These are phyloP conservation scores for Halisarca cf. caerulea DNA, from an alignment of 37 sponge, comb jelly and placozoan genomes.

Conservation along the genomic window DNA sequence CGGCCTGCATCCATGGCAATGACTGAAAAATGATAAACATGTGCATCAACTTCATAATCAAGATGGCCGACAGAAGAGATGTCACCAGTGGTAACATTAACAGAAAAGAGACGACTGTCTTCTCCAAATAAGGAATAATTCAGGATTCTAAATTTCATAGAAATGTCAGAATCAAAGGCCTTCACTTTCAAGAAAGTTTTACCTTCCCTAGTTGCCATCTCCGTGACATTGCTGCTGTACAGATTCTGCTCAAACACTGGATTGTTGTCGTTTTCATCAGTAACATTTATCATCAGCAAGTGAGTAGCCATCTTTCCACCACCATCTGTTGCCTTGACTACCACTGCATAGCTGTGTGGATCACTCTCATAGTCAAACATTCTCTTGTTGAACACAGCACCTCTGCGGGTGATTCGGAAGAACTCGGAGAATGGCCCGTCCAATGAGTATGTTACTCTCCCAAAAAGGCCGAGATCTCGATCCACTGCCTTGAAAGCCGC, in stretches of 20 bases:
- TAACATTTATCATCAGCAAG: constrained; percentile 30
- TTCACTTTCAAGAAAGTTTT: constrained; percentile 9
- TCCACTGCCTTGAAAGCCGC: constrained; percentile 36
- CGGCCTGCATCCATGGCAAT: constrained; percentile 29
- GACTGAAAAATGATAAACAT: constrained; percentile 22
- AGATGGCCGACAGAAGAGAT: constrained; percentile 5
- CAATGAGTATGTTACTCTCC: constrained; percentile 23
- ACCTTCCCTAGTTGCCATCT: constrained; percentile 18
- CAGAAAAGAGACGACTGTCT: constrained; percentile 13
- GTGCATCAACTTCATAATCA: constrained; percentile 52
- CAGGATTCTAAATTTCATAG: constrained; percentile 23
- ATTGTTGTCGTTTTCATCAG: constrained; percentile 58
- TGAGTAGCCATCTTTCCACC: constrained; percentile 50
- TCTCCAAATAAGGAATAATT: constrained; percentile 26
- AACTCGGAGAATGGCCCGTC: neutral
- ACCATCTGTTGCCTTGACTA: constrained; percentile 55
- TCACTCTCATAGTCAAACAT: constrained; percentile 63
- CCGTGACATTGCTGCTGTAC: constrained; percentile 31
- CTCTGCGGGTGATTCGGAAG: constrained; percentile 38
- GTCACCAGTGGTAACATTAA: constrained; percentile 27
- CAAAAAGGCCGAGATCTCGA: constrained; percentile 44
- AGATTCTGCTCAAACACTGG: constrained; percentile 38
- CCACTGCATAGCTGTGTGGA: constrained; percentile 9
- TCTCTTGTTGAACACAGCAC: constrained; percentile 35
- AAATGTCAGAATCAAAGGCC: constrained; percentile 50